Evolutionary conservation across 2,113 vertebrate genomes (phyloP).

Genomic region (Caranx ignobilis): DNA sequence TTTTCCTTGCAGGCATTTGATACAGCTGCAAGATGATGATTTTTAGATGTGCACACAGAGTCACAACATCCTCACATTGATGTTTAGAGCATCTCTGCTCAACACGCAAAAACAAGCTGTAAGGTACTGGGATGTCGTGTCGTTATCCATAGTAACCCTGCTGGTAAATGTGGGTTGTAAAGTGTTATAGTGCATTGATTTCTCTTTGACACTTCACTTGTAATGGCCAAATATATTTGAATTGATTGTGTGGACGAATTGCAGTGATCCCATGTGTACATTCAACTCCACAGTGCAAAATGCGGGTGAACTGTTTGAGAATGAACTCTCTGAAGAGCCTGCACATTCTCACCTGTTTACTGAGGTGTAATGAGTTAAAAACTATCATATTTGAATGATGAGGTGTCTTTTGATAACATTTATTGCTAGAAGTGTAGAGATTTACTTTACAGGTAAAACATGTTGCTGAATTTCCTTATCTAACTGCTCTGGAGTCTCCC

Average conservation of each 20-base stretch:
- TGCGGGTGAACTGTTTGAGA: no score
- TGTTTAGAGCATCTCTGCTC: background rate
- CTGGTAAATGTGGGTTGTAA: background rate
- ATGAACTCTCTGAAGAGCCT: no score
- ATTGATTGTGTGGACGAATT: no score
- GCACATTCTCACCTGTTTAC: background rate
- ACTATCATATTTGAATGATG: background rate
- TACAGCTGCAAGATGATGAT: conserved; percentile 18
- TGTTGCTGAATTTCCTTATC: no score
- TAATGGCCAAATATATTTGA: no score
- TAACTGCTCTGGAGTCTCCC: no score
- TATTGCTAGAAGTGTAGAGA: background rate
- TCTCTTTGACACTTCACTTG: no score
- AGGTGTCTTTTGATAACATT: background rate
- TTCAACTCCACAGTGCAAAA: background rate
- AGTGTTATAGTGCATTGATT: no score
- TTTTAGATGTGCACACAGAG: conserved; percentile 12
- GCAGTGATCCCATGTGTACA: no score
- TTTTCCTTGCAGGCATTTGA: conserved; percentile 29
- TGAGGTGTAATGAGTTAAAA: background rate
- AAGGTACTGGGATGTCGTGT: background rate
- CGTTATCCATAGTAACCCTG: background rate
- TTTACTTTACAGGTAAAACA: background rate
- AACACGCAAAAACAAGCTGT: background rate
- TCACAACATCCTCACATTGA: background rate